phyloP scores from a whole-genome alignment of 1,140 invertebrate genomes.

The Notospermus geniculatus region DNA sequence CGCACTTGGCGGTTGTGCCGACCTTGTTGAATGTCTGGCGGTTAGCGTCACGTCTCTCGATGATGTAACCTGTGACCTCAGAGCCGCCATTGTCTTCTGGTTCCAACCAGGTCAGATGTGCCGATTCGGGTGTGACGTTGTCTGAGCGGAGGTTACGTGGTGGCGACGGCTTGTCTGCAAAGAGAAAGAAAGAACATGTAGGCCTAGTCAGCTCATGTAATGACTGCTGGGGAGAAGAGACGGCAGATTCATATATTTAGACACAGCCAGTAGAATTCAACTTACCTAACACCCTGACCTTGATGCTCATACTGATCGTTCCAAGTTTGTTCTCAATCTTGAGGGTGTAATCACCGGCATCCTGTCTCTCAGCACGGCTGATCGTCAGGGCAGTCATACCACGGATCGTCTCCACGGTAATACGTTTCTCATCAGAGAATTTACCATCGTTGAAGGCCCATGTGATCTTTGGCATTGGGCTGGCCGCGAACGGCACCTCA shows the following conservation, averaged over 20 bases:
- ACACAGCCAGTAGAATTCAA: no score
- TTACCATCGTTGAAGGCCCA: conserved; percentile 49
- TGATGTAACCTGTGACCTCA: conserved; percentile 87
- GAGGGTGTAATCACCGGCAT: conserved; percentile 92
- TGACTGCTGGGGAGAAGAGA: no score
- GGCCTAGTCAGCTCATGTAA: no score
- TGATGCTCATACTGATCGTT: conserved; percentile 87
- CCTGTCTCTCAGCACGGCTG: conserved; percentile 83
- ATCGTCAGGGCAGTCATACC: conserved; percentile 70
- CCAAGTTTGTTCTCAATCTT: conserved; percentile 95
- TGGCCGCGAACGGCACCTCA: conserved; percentile 52
- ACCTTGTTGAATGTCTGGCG: conserved; percentile 66
- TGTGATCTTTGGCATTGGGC: conserved; percentile 46
- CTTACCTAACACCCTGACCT: conserved; percentile 88
- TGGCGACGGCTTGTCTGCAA: conserved; percentile 74
- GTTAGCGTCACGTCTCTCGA: conserved; percentile 82
- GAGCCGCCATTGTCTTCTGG: conserved; percentile 92
- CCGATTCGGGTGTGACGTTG: no score
- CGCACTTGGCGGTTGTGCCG: conserved; percentile 15
- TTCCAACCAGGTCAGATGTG: conserved; percentile 89
- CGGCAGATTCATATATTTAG: no score
- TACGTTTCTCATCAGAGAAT: conserved; percentile 46
- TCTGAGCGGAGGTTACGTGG: conserved; percentile 89
- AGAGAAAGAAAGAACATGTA: no score
- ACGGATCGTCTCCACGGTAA: conserved; percentile 48